Conservation (phyloP, 2,797 vertebrate species). For the Onychomys torridus region DNA sequence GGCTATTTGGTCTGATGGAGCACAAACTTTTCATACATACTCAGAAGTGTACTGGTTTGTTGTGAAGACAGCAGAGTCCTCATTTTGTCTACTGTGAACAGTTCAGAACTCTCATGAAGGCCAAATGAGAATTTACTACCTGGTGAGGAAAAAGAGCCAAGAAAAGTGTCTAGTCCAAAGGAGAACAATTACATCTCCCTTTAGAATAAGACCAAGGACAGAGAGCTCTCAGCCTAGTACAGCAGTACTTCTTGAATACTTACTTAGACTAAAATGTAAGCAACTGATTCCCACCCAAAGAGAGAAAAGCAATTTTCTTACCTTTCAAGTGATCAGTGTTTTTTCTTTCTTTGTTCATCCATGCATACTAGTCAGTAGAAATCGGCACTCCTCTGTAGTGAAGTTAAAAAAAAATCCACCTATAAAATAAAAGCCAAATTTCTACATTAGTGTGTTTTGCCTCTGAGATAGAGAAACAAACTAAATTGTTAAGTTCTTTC, state of each 20-base stretch:
- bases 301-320: not conserved
- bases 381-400: not conserved
- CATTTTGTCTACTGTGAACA: not conserved
- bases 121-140: too few species aligned
- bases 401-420: not conserved
- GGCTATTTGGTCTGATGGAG: not conserved
- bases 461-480: constrained; percentile 43
- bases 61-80: not conserved
- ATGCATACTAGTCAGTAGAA: not conserved
- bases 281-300: not conserved
- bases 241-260: not conserved
- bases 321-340: not conserved
- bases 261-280: not conserved
- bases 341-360: not conserved
- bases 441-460: not conserved
- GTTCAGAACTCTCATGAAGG: not conserved
- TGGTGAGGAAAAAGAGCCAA: not conserved
- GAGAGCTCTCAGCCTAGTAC: too few species aligned
- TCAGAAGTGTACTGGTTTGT: not conserved
- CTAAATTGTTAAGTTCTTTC: constrained; percentile 41
- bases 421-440: not conserved
- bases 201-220: not conserved
- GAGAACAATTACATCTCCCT: not conserved
- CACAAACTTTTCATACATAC: too few species aligned
- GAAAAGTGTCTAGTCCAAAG: not conserved